phyloP scores from a whole-genome alignment of 2,113 vertebrate genomes.

The Halcyon malimbica region DNA sequence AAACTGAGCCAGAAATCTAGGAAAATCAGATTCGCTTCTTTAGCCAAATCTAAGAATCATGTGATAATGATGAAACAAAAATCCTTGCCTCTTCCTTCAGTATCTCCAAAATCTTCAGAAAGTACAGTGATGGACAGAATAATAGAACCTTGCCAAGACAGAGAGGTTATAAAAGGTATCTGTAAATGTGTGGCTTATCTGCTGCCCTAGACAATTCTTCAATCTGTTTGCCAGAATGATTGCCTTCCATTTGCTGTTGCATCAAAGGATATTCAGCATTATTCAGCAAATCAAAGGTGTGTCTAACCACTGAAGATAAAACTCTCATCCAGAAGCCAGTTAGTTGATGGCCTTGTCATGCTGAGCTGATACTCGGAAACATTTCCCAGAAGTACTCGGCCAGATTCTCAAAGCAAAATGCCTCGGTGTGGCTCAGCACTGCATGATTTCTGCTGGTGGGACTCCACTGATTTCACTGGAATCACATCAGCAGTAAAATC shows the following conservation, averaged over 20 bases:
- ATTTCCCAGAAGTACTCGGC: not conserved
- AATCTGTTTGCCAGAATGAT: not conserved
- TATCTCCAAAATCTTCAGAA: not conserved
- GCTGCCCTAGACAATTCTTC: not conserved
- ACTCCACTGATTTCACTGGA: not conserved
- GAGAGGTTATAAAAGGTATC: not conserved
- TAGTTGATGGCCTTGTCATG: not conserved
- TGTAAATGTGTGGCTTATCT: not conserved
- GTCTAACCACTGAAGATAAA: not conserved
- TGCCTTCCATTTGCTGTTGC: not conserved
- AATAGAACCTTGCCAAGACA: not conserved
- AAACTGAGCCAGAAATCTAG: not conserved
- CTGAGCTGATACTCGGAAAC: conserved; percentile 3
- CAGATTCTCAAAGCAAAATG: not conserved
- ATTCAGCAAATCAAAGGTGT: conserved; percentile 4
- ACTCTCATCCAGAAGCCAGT: not conserved
- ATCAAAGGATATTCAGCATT: not conserved
- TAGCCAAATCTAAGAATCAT: not conserved
- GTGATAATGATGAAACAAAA: not conserved
- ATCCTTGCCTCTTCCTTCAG: not conserved
- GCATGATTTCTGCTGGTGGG: not conserved
- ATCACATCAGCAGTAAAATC: not conserved
- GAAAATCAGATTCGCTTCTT: not conserved
- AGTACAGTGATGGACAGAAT: not conserved
- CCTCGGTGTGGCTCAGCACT: rapidly evolving